phyloP scores from a whole-genome alignment of 2,797 vertebrate genomes.

The Leucoraja ocellata region DNA sequence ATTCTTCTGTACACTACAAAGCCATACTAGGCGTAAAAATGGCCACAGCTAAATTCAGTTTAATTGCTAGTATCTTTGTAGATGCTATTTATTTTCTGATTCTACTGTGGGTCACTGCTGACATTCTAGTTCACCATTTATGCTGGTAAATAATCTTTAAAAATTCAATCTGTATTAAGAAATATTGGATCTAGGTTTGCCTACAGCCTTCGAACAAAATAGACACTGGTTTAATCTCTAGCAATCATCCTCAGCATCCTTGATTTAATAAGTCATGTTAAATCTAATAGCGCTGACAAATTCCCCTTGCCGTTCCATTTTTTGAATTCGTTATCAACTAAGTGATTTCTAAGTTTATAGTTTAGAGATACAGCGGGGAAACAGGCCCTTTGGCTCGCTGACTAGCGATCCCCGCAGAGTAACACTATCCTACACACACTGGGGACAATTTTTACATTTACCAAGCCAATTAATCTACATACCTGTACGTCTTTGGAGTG shows the following conservation, averaged over 20 bases:
- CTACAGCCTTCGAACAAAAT: not conserved
- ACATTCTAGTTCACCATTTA: not conserved
- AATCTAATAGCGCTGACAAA: not conserved
- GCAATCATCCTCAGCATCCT: not conserved
- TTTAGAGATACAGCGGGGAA: too few relatives aligned
- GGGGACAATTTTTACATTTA: too few relatives aligned
- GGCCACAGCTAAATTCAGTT: not conserved
- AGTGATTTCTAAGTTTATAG: not conserved
- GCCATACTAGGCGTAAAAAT: not conserved
- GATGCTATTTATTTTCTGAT: not conserved
- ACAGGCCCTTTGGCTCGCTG: too few relatives aligned
- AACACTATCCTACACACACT: too few relatives aligned
- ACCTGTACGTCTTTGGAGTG: too few relatives aligned
- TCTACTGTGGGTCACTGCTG: not conserved
- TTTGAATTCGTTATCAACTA: not conserved
- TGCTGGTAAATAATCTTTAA: slow-evolving; percentile 3
- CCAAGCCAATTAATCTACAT: too few relatives aligned
- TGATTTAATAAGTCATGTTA: not conserved
- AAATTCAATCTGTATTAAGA: not conserved
- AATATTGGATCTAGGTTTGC: not conserved
- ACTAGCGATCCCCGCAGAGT: too few relatives aligned
- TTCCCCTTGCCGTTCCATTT: not conserved
- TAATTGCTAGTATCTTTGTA: not conserved
- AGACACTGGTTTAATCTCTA: not conserved
- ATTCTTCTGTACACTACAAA: not conserved